phyloP scores from a whole-genome alignment of 2,888 invertebrate genomes.

The Stenolophus ochropezus region DNA sequence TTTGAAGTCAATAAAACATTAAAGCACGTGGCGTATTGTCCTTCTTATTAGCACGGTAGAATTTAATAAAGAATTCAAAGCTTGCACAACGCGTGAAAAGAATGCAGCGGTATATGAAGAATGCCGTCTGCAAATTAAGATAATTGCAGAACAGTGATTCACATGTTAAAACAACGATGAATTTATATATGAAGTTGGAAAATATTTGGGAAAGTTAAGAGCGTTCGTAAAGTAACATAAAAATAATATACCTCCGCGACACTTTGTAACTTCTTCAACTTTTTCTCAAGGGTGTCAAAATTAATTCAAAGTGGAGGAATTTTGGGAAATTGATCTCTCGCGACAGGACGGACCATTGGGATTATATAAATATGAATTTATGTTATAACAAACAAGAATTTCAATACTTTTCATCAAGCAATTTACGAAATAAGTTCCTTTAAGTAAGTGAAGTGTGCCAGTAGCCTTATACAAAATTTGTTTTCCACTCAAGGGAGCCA shows the following conservation, averaged over 20 bases:
- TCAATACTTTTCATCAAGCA: conserved; percentile 23
- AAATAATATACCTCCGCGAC: conserved; percentile 33
- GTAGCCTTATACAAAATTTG: not conserved
- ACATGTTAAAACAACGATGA: conserved; percentile 7
- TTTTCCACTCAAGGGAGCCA: conserved; percentile 1
- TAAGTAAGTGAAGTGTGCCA: conserved; percentile 12
- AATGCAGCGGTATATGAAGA: conserved; percentile 33
- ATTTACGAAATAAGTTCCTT: not conserved
- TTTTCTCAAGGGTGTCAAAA: conserved; percentile 40
- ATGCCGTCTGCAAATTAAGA: conserved; percentile 16
- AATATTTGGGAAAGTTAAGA: conserved; percentile 33
- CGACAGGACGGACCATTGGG: not conserved
- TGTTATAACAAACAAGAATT: conserved; percentile 4
- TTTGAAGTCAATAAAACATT: too few species aligned
- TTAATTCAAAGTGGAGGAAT: conserved; percentile 30
- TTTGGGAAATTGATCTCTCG: conserved; percentile 16
- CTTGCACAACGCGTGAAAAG: not conserved
- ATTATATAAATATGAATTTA: conserved; percentile 37
- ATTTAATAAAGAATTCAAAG: not conserved
- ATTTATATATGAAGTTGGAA: conserved; percentile 32
- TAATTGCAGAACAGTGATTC: conserved; percentile 18
- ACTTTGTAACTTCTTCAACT: conserved; percentile 30
- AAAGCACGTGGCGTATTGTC: too few species aligned
- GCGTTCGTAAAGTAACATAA: conserved; percentile 31
- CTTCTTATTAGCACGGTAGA: not conserved